phyloP scores from a whole-genome alignment of 2,113 vertebrate species.

The Harpagus bidentatus region DNA sequence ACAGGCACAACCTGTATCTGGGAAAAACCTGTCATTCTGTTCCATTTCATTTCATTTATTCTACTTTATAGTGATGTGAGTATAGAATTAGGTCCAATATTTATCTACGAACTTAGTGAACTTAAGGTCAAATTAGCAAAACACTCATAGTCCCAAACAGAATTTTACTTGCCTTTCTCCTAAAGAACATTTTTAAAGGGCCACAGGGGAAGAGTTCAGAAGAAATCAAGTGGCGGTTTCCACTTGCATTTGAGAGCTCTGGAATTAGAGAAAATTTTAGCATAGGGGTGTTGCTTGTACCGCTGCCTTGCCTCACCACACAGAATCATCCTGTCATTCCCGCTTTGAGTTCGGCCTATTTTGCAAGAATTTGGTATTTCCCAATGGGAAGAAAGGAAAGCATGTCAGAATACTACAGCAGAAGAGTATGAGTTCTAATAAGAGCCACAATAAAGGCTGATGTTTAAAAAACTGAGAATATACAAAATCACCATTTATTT shows the following conservation, averaged over 20 bases:
- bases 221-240: neutral
- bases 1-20: neutral
- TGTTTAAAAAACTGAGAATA: neutral
- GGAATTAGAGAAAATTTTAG: neutral
- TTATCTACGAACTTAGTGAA: neutral
- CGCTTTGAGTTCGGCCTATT: neutral
- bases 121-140: neutral
- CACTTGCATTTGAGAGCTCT: neutral
- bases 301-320: neutral
- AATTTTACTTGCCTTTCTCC: neutral
- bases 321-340: neutral
- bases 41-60: neutral
- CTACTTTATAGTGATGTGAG: neutral
- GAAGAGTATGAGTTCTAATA: neutral
- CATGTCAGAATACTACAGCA: neutral
- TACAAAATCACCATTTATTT: neutral
- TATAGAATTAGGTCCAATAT: neutral
- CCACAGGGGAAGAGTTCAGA: neutral
- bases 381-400: neutral
- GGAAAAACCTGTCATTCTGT: neutral
- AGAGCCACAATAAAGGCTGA: neutral
- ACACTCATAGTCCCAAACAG: neutral
- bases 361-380: neutral
- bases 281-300: neutral
- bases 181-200: neutral